Percentiles rank a stretch among this genome's conserved stretches.
Evolutionary conservation across 2,888 invertebrate species (phyloP).

Genomic region (Scaptomyza flava): DNA sequence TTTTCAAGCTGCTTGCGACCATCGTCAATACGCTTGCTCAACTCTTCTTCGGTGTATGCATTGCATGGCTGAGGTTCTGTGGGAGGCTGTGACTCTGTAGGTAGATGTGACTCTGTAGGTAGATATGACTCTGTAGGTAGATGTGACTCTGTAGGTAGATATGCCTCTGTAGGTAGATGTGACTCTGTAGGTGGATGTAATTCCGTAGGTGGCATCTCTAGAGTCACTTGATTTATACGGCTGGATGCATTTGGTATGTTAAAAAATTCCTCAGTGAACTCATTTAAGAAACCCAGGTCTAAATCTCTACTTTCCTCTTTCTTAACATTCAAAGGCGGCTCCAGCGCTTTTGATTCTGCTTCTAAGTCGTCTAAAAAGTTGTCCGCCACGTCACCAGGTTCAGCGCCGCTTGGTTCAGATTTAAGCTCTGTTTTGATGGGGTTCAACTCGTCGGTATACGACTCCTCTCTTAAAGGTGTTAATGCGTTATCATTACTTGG

Average conservation of each 20-base stretch:
- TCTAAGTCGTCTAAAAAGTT: background rate
- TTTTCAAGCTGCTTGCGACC: background rate
- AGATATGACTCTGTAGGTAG: background rate
- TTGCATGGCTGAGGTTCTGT: background rate
- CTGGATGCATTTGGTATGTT: conserved; percentile 1
- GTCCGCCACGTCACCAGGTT: background rate
- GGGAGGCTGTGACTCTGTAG: background rate
- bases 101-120: too few species aligned
- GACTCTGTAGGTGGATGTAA: background rate
- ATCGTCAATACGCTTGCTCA: background rate
- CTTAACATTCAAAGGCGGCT: background rate
- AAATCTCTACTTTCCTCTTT: conserved; percentile 7
- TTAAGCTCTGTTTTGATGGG: background rate
- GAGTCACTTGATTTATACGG: background rate
- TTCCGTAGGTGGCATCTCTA: background rate
- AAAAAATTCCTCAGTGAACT: background rate
- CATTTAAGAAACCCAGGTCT: conserved; percentile 15
- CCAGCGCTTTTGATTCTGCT: background rate
- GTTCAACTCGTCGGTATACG: background rate
- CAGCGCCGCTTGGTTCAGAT: background rate
- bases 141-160: background rate
- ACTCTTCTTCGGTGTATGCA: background rate
- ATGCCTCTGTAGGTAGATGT: background rate
- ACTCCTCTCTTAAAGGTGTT: conserved; percentile 12
- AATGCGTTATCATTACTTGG: conserved; percentile 4